Conservation (phyloP, 2,113 vertebrate genomes). For the Syngnathus typhle region DNA sequence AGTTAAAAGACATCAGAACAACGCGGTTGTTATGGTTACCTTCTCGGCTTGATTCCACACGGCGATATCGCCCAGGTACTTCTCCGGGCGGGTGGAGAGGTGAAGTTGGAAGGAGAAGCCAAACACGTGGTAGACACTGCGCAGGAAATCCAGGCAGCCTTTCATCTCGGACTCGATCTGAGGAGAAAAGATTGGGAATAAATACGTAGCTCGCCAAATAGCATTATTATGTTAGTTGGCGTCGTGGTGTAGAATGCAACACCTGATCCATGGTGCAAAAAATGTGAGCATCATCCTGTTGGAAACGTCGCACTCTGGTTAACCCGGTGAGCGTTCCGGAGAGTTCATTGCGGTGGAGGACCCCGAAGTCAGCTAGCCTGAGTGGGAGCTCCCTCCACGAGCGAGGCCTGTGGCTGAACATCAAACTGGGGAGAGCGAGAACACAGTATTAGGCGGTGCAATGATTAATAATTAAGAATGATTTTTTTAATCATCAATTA, state of each 20-base stretch:
- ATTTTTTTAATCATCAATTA: too few species aligned
- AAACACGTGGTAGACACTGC: conserved; percentile 82
- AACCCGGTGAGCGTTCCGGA: conserved; percentile 83
- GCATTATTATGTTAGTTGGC: too few species aligned
- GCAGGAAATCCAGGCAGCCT: conserved; percentile 85
- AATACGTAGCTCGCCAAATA: too few species aligned
- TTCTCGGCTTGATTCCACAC: conserved; percentile 89
- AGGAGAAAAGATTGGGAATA: not conserved
- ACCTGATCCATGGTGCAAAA: conserved; percentile 94
- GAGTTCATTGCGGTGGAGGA: conserved; percentile 91
- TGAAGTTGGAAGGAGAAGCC: conserved; percentile 90
- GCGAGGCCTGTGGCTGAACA: conserved; percentile 87
- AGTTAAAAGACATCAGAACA: conserved; percentile 11
- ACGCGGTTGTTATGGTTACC: conserved; percentile 58
- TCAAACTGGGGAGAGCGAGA: conserved; percentile 70
- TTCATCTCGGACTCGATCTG: conserved; percentile 90
- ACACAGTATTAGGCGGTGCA: not conserved
- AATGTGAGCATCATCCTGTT: conserved; percentile 95
- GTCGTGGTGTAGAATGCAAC: not conserved
- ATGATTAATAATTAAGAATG: too few species aligned
- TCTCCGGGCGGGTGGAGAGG: conserved; percentile 88
- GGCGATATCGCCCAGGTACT: conserved; percentile 81
- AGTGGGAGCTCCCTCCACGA: conserved; percentile 94
- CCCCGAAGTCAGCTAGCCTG: conserved; percentile 89
- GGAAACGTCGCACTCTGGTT: conserved; percentile 86